phyloP scores from a whole-genome alignment of 2,888 invertebrate genomes.

The Nesidiocoris tenuis region DNA sequence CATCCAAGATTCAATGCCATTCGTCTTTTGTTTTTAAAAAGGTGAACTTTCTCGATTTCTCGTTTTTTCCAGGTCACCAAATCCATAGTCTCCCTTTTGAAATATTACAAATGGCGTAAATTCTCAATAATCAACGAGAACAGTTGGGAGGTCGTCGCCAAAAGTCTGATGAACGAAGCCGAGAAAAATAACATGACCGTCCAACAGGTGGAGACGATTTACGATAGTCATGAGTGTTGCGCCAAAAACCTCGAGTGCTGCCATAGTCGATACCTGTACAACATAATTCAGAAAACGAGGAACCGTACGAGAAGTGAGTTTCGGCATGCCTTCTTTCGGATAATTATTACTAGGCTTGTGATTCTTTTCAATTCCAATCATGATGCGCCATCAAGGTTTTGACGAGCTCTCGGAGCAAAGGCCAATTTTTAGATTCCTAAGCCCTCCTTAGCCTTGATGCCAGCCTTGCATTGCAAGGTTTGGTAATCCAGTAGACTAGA shows the following conservation, averaged over 20 bases:
- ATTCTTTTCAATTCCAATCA: too few relatives aligned
- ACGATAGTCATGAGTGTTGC: conserved; percentile 75
- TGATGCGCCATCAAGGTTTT: too few relatives aligned
- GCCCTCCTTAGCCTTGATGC: too few relatives aligned
- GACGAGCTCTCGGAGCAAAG: too few relatives aligned
- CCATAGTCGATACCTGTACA: conserved; percentile 76
- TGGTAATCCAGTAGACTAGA: too few relatives aligned
- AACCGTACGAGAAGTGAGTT: conserved; percentile 73
- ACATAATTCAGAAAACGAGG: conserved; percentile 79
- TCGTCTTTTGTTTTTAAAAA: conserved; percentile 1
- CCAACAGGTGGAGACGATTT: conserved; percentile 71
- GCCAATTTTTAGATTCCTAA: too few relatives aligned
- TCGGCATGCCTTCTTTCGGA: too few relatives aligned
- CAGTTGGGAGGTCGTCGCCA: conserved; percentile 77
- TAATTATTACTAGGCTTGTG: too few relatives aligned
- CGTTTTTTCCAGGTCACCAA: conserved; percentile 75
- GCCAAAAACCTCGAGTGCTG: conserved; percentile 74
- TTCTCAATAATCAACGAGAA: conserved; percentile 86
- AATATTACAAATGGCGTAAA: conserved; percentile 90
- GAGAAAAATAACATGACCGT: conserved; percentile 76
- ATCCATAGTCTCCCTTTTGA: conserved; percentile 86
- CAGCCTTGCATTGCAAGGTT: too few relatives aligned
- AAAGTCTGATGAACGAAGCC: conserved; percentile 76
- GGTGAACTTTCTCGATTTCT: conserved; percentile 40
- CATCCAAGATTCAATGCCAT: neutral